These are phyloP conservation scores for Halcyon chelicuti DNA, from an alignment of 2,797 vertebrate species.

Conservation along the genomic window DNA sequence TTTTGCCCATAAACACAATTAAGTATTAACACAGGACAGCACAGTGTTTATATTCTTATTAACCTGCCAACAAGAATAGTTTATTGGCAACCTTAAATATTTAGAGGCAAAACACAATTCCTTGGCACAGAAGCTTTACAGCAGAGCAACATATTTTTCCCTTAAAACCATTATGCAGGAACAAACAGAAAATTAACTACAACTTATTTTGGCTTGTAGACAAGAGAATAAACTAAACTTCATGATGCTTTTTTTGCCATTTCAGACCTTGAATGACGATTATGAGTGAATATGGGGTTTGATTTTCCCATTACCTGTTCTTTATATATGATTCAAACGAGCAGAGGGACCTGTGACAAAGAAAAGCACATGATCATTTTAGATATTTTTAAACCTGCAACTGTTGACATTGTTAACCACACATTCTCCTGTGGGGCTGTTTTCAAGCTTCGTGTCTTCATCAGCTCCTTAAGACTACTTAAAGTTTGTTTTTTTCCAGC, in stretches of 20 bases:
- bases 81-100: conserved; percentile 79
- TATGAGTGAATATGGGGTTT: neutral
- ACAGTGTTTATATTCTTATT: conserved; percentile 43
- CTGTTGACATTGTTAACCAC: conserved; percentile 1
- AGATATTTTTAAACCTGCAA: neutral
- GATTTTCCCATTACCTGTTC: conserved; percentile 45
- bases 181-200: conserved; percentile 52
- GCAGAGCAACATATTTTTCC: conserved; percentile 57
- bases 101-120: conserved; percentile 78
- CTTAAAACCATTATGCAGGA: conserved; percentile 52
- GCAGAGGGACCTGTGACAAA: conserved; percentile 80
- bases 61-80: conserved; percentile 76
- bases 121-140: conserved; percentile 78
- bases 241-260: conserved; percentile 32
- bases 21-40: conserved; percentile 38
- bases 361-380: conserved; percentile 45
- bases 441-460: neutral
- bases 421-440: neutral
- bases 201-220: conserved; percentile 70
- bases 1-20: conserved; percentile 40
- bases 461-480: neutral
- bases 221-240: conserved; percentile 45
- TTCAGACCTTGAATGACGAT: conserved; percentile 35
- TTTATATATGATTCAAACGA: conserved; percentile 65
- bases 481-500: neutral